Evolutionary conservation across 1,140 invertebrate genomes (phyloP).

Genomic region (Drosophila albomicans): DNA sequence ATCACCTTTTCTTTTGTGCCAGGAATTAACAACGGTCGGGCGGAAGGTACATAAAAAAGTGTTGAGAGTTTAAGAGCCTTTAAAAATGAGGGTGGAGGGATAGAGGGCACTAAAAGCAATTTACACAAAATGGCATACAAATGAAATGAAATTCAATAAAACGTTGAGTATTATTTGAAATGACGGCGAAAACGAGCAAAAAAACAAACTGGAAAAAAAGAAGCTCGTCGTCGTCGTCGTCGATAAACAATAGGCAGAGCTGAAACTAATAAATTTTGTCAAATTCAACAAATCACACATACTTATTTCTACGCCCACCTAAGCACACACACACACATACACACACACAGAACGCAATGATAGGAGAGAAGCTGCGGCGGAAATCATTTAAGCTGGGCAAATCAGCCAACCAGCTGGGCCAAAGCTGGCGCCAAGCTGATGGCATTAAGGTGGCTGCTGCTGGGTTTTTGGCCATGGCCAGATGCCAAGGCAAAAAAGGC

Average conservation of each 20-base stretch:
- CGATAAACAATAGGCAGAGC: constrained; percentile 61
- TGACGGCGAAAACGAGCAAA: constrained; percentile 27
- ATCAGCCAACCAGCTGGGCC: constrained; percentile 68
- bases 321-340: constrained; percentile 7
- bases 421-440: constrained; percentile 45
- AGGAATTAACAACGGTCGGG: constrained; percentile 29
- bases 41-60: constrained; percentile 3
- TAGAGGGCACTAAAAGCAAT: constrained; percentile 18
- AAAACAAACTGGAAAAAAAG: no score
- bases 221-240: neutral
- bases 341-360: neutral
- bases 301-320: constrained; percentile 34
- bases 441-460: constrained; percentile 33
- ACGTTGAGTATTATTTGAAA: constrained; percentile 22
- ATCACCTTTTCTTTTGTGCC: constrained; percentile 36
- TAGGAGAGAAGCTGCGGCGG: constrained; percentile 52
- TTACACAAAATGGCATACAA: constrained; percentile 20
- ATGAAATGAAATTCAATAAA: constrained; percentile 48
- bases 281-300: constrained; percentile 74
- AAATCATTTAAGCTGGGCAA: constrained; percentile 84
- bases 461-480: constrained; percentile 39
- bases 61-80: constrained; percentile 35
- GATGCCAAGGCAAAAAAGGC: constrained; percentile 63
- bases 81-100: neutral
- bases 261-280: constrained; percentile 81